Percentiles rank a stretch among this genome's conserved stretches.
phyloP scores from a whole-genome alignment of 53 echinoderm and acorn worm species.

The Echinometra lucunter region DNA sequence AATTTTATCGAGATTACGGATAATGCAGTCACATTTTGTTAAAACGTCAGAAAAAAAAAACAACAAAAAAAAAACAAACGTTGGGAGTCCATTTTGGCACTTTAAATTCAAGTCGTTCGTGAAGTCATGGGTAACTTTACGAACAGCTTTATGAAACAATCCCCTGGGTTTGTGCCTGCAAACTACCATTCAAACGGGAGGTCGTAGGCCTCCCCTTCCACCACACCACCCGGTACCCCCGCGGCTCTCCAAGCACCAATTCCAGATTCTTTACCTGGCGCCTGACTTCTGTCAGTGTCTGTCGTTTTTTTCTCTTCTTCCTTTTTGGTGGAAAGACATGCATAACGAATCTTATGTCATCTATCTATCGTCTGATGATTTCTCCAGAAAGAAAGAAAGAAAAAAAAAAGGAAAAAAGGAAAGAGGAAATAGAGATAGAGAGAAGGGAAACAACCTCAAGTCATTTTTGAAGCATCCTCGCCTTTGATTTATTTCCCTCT shows the following conservation, averaged over 20 bases:
- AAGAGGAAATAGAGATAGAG: too few species aligned
- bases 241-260: not conserved
- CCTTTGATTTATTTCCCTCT: not conserved
- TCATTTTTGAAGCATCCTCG: not conserved
- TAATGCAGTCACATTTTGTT: too few species aligned
- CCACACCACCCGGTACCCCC: not conserved
- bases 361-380: not conserved
- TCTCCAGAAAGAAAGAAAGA: not conserved
- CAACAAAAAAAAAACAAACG: too few species aligned
- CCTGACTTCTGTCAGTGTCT: not conserved
- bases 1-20: too few species aligned
- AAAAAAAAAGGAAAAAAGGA: not conserved
- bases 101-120: too few species aligned
- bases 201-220: not conserved
- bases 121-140: too few species aligned
- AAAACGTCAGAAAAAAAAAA: too few species aligned
- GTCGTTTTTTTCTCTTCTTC: not conserved
- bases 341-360: not conserved
- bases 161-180: too few species aligned
- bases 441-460: not conserved
- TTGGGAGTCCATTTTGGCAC: too few species aligned
- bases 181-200: not conserved
- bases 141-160: too few species aligned
- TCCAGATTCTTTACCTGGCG: not conserved
- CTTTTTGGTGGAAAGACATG: not conserved